Base-by-base conservation (phyloP, 2,888 invertebrate species). In the Tinea pellionella region DNA sequence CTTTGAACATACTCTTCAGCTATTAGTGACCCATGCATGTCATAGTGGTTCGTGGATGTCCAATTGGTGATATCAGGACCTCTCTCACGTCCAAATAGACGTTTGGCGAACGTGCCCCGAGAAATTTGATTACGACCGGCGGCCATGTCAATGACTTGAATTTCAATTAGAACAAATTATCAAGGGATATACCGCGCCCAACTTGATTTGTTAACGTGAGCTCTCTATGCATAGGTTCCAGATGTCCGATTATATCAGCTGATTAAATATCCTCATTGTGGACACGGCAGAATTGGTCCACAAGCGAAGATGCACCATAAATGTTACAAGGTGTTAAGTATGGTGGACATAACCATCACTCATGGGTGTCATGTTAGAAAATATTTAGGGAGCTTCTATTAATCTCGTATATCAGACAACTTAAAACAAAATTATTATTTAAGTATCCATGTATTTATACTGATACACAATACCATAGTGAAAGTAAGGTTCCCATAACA, bases 101-200 rank as follows among this genome's bases (percentile, higher is more conserved):
- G 66, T 69, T 66, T 66, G 63, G 64, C 66, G 70, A 68, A 71
- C 69, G 67, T 69, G 73, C 73, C 73, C 71, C 70, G 68, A 73
- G 77, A 75, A 81, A 89, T 85, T 89, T 80, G 85, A 89, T 89
- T 89, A 89, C 79, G 77, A 68, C 78, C 77, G 81, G 78, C 85
- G 83, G 78, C 81, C 87, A 89, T 85, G 89, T 88, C 89, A 89
- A 89, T 89, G 89, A 89, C 89, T 89, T 88, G 90, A 90, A 90
- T 90, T 90, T 90, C 90, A 91, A 91, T 91, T 91, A 90, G 85
- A 83, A 85, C 85, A 84, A 83, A 87, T 86, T 86, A 86, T 81
- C 87, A 89, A 89, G 86, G 87, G 86, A 86, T 79, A 74, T 74
- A 74, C 69, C 70, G 72, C 73, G 57, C 60, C 41, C 51, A 86